Percentiles rank a stretch among this genome's conserved stretches.
Evolutionary conservation across 2,888 invertebrate genomes (phyloP).

Genomic region (Minunthozetes semirufus): DNA sequence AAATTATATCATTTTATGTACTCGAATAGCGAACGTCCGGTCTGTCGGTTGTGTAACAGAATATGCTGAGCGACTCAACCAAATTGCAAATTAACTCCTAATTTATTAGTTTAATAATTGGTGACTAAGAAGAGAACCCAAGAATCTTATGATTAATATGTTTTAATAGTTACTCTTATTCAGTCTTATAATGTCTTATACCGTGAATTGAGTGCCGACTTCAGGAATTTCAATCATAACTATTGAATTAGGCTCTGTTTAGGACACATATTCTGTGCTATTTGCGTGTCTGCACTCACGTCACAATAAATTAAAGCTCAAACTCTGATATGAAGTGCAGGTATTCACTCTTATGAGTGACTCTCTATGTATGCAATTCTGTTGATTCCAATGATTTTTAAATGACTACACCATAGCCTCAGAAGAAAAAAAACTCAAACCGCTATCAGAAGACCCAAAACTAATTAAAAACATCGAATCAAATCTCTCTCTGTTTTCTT

Average conservation of each 20-base stretch:
- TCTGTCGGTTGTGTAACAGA: background rate
- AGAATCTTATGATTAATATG: background rate
- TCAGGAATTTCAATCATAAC: constrained; percentile 18
- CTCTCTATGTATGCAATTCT: background rate
- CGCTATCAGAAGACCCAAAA: constrained; percentile 11
- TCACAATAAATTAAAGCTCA: constrained; percentile 21
- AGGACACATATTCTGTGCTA: background rate
- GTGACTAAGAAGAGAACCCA: background rate
- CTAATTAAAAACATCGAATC: constrained; percentile 25
- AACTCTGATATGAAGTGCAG: background rate
- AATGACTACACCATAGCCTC: background rate
- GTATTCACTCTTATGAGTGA: no score
- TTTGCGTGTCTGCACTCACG: constrained; percentile 21
- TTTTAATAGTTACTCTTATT: background rate
- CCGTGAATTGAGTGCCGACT: background rate
- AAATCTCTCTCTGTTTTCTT: constrained; percentile 10
- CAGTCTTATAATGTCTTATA: no score
- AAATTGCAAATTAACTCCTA: background rate
- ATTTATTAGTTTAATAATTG: constrained; percentile 27
- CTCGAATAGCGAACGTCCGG: background rate
- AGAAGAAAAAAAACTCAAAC: background rate
- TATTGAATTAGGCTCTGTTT: background rate
- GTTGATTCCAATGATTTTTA: no score
- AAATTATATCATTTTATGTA: background rate
- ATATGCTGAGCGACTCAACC: background rate